These are phyloP conservation scores for Falcaria lacertinaria DNA, from an alignment of 2,888 invertebrate species.

Conservation along the genomic window DNA sequence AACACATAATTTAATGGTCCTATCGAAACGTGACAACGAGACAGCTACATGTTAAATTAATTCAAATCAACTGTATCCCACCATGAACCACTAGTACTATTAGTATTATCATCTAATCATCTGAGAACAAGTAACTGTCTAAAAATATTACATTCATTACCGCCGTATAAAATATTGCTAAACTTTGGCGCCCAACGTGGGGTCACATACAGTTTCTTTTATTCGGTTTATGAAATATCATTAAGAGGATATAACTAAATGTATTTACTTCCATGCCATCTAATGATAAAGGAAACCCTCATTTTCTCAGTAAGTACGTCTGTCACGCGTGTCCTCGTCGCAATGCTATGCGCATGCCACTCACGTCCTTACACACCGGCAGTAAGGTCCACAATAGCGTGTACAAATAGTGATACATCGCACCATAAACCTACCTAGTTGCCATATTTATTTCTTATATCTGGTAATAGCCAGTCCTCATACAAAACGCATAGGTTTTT, in stretches of 20 bases:
- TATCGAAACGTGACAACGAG: no score
- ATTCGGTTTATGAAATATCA: neutral
- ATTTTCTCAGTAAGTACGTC: conserved; percentile 1
- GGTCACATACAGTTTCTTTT: neutral
- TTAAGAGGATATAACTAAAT: neutral
- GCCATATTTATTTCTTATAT: neutral
- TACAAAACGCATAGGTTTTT: neutral
- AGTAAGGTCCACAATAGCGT: neutral
- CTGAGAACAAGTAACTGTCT: no score
- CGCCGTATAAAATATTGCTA: neutral
- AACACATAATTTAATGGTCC: no score
- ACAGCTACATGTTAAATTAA: no score
- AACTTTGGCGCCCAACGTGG: neutral
- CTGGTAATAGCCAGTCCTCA: neutral
- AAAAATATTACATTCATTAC: neutral
- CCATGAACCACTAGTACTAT: no score
- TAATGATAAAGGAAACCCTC: neutral
- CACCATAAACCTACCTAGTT: neutral
- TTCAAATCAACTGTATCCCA: no score
- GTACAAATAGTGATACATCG: neutral
- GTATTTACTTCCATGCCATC: neutral
- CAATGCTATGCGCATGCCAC: neutral
- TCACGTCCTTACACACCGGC: neutral
- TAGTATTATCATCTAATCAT: no score
- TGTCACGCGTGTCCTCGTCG: neutral